phyloP scores from a whole-genome alignment of 2,797 vertebrate species.

The Notamacropus eugenii region DNA sequence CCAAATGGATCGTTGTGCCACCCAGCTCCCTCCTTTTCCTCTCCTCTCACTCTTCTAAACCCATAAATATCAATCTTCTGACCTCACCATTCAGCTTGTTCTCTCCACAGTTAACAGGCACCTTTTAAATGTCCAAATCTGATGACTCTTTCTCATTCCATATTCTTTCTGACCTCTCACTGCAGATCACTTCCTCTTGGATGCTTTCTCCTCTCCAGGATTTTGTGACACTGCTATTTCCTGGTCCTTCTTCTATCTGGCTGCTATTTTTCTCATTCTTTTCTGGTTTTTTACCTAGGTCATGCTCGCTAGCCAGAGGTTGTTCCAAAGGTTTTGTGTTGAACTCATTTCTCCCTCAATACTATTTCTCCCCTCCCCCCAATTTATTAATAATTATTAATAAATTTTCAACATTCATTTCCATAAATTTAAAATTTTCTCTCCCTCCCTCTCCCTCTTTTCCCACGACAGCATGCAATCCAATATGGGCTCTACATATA shows the following conservation, averaged over 20 bases:
- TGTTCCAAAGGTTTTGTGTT: not conserved
- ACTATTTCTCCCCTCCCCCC: not conserved
- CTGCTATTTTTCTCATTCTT: not conserved
- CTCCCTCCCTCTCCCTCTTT: too few species aligned
- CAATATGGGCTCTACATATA: too few species aligned
- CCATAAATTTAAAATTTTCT: too few species aligned
- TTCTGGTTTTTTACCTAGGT: not conserved
- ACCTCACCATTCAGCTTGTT: not conserved
- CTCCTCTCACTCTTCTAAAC: not conserved
- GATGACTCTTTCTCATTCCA: not conserved
- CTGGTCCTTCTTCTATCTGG: not conserved
- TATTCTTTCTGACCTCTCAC: not conserved
- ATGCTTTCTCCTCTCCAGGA: not conserved
- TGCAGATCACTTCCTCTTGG: not conserved
- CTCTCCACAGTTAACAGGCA: not conserved
- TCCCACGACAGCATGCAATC: too few species aligned
- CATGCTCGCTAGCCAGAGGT: not conserved
- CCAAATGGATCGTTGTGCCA: not conserved
- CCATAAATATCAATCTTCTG: not conserved
- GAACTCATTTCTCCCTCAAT: not conserved
- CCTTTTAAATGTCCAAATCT: not conserved
- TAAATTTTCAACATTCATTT: too few species aligned
- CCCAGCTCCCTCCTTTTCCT: not conserved
- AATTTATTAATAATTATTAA: too few species aligned
- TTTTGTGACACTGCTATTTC: not conserved